Base-by-base conservation (phyloP, 92 coral and sea anemone genomes). In the Anthopleura xanthogrammica region DNA sequence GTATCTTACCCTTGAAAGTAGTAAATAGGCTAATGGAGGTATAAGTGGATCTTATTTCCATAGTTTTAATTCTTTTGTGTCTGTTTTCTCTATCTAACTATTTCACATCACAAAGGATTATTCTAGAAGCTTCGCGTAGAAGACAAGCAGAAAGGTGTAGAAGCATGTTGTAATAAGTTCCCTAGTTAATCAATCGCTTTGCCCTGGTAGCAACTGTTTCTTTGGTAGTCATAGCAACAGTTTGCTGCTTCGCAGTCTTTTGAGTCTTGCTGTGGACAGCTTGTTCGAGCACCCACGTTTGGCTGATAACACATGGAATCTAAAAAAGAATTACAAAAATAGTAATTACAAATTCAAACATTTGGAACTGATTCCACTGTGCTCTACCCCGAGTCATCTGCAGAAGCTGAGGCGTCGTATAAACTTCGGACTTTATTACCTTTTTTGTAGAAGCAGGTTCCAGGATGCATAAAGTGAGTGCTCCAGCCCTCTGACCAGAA, bases 191-290 rank as follows among this genome's bases (percentile, higher is more conserved):
- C 29, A 20, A 62, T 23, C 29, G 29, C 16, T 46, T 46, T 77
- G n/a, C 80, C 80, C 16, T 50, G 12, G 87, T 85, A 89, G 50
- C 89, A 89, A 29, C 48, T 43, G 65, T 85, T 89, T 52, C 79
- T 36, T 62, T 66, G 72, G 83, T 89, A 89, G 80, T 89, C 92
- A 80, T 57, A 89, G 77, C 89, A 89, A 58, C 92, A 89, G 84
- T 77, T 85, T 4, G 82, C 92, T 16, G 89, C 84, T 42, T 89
- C 92, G 46, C 92, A 89, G 76, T 74, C 68, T 6, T 41, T 85
- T 2, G 89, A 76, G n/a, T 55, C 72, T 8, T 42, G 43, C 12
- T 50, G 77, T 42, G 84, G 65, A 16, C 89, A 86, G 12, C 72
- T 60, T 58, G 17, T 24, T 52, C 89, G 62, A 12, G 23, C 58